Base-by-base conservation (phyloP, 2,113 vertebrate genomes). In the Electrona antarctica region DNA sequence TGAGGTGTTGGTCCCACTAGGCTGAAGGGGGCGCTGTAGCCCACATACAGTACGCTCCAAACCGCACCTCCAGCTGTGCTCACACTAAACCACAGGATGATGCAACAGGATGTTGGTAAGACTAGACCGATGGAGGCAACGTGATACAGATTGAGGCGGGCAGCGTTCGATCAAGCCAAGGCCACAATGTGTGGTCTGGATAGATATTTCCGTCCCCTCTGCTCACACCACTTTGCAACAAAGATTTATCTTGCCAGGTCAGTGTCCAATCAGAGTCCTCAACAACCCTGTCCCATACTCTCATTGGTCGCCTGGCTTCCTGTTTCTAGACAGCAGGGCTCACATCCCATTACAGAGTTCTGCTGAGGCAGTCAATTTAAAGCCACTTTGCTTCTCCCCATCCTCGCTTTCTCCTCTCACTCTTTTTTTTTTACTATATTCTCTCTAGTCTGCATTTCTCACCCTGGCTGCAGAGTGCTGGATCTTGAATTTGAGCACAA, bases 371-470 rank as follows among this genome's bases (percentile, higher is more conserved):
- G 80, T 76, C 71, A 61, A 47, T 86, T 87, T 48, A 33, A 58
- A 64, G 54, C 73, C 74, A 69, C 71, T 76, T 74, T 76, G 14
- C 45, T 41, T 41, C 59, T 45, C 8, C 28, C 14, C 29, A 12
- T 13, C 50, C 48, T 58, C 47, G 56, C 11, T 70, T 49, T 11
- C 28, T 9, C 56, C 45, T 45, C 61, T 57, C 68, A 8, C 62
- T 61, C 66, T 64, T 64, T 67, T 50, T 74, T 70, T 41, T 41
- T 61, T 60, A 77, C 68, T 62, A 64, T 83, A 88, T 86, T 87
- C 75, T 48, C 74, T 78, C 74, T 76, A 49, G 81, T 88, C 85
- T 82, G 77, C 77, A 83, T 87, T 88, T 89, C 77, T 83, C 77
- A 57, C 69, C 80, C 74, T 74, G 67, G 66, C 70, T 76, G 79